These are phyloP conservation scores for Microcebus murinus DNA, from an alignment of 2,113 vertebrate genomes.

Conservation along the genomic window DNA sequence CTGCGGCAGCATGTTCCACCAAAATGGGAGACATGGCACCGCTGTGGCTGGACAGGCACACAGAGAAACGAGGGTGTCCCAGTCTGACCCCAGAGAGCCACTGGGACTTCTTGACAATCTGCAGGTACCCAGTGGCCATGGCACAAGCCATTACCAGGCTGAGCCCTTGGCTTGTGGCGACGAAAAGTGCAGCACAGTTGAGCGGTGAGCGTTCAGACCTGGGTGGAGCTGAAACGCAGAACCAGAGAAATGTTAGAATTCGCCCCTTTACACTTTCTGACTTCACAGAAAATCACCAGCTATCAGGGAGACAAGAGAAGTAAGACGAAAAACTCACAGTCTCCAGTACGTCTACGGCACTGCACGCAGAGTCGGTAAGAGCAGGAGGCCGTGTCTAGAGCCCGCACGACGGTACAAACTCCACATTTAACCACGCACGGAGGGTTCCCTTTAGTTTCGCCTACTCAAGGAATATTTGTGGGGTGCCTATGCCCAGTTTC, in stretches of 20 bases:
- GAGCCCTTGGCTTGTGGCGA: fast-evolving
- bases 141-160: fast-evolving
- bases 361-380: fast-evolving
- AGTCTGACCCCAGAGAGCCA: background rate
- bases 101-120: fast-evolving
- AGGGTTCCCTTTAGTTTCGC: fast-evolving
- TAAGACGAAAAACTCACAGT: too few species aligned
- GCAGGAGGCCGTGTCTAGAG: background rate
- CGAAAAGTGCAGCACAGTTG: fast-evolving
- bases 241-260: background rate
- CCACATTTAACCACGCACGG: fast-evolving
- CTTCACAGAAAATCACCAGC: background rate
- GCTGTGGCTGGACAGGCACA: background rate
- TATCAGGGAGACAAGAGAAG: too few species aligned
- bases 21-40: fast-evolving
- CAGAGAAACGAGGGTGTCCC: background rate
- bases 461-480: background rate
- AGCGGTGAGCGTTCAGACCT: fast-evolving
- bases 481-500: fast-evolving
- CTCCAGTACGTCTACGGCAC: fast-evolving
- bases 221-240: background rate
- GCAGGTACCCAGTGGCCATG: fast-evolving
- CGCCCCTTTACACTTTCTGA: background rate
- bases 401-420: fast-evolving
- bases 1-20: fast-evolving